Evolutionary conservation across 2,888 invertebrate species (phyloP), one percentile per base, ranked within the genome.

Genomic region (Drosophila trichaetosa): DNA sequence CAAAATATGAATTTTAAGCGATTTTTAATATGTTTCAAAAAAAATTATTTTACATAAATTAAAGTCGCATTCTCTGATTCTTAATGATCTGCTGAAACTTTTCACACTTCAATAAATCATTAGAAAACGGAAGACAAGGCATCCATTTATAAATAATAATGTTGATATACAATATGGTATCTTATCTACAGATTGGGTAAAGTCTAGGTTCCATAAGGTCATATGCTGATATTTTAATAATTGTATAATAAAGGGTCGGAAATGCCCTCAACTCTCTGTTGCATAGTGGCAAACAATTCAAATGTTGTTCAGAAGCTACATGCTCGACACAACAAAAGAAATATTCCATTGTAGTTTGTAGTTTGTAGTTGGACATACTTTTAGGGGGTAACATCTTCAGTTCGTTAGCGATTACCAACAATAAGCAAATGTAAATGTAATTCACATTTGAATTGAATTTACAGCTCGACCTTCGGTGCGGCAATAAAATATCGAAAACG

Each of bases 351-450:
- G 73, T 77, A 56, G 59, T 56, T 11, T 48, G 60, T 29, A 66
- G 24, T n/a, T 10, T 48, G 60, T 29, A 66, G 18, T n/a, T 16
- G 62, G 60, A 27, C 36, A 11, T 29, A 4, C n/a, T 42, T 40
- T 21, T 27, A 10, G 29, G 18, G 13, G 8, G n/a, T 33, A 24
- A 10, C 82, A 78, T 81, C 79, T 73, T 81, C 73, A 56, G 65
- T 68, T 79, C 82, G 75, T 79, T 79, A 75, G 58, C 79, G 84
- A 86, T 79, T 69, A 80, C 68, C 65, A 69, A 61, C 64, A 72
- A 60, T 59, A 58, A 63, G 73, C 65, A 76, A 86, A 83, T 87
- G 74, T 80, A 73, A 83, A 84, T 90, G 77, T 80, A 90, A 84
- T 90, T 74, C 77, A 76, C 59, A 74, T 88, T 77, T 72, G 73